Conservation (phyloP, 2,888 invertebrate genomes). For the Eulithis testata region DNA sequence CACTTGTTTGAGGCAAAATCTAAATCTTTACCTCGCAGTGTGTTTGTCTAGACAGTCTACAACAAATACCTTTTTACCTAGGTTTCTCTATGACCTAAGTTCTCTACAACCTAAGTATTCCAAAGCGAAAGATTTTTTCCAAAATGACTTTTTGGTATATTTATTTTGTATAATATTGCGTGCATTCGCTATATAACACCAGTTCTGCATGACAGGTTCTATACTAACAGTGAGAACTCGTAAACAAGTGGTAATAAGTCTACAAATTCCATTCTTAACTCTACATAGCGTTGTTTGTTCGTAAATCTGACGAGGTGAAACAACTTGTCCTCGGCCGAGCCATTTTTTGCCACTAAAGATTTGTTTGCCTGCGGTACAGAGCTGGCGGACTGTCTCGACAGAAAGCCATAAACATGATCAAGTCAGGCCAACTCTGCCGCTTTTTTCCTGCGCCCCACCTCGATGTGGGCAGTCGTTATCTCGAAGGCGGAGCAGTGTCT, state of each 20-base stretch:
- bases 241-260: constrained; percentile 45
- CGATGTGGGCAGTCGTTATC: constrained; percentile 59
- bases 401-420: constrained; percentile 83
- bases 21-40: too few species aligned
- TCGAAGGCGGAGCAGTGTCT: constrained; percentile 51
- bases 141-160: too few species aligned
- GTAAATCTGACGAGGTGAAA: constrained; percentile 81
- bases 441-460: constrained; percentile 75
- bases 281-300: constrained; percentile 63
- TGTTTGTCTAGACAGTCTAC: too few species aligned
- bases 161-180: background rate
- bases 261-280: constrained; percentile 61
- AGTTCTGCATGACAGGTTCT: background rate
- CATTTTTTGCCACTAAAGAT: constrained; percentile 83
- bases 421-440: constrained; percentile 76
- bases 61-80: too few species aligned
- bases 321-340: constrained; percentile 78
- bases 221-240: constrained; percentile 15
- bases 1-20: too few species aligned
- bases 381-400: constrained; percentile 79
- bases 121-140: too few species aligned
- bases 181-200: background rate
- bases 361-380: constrained; percentile 77
- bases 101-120: too few species aligned
- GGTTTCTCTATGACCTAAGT: too few species aligned